These are phyloP conservation scores for Turritopsis rubra DNA, from an alignment of 30 jellyfish, hydroid and myxozoan genomes.

Conservation along the genomic window DNA sequence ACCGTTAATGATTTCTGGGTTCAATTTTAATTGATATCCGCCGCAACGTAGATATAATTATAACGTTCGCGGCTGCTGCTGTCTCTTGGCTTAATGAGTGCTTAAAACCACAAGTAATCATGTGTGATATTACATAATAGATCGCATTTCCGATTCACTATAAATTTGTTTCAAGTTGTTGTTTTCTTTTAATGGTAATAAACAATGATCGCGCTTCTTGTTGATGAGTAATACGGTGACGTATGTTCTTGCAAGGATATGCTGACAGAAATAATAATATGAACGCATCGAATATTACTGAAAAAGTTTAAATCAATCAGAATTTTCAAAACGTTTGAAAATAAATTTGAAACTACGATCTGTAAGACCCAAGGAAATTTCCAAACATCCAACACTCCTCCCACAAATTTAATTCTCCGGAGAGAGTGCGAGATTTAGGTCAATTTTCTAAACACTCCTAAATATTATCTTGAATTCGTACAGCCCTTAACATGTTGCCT, in stretches of 20 bases:
- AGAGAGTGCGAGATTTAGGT: too few relatives aligned
- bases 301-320: too few relatives aligned
- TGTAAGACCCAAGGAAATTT: too few relatives aligned
- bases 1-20: background rate
- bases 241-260: background rate
- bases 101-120: background rate
- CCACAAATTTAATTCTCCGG: too few relatives aligned
- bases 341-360: too few relatives aligned
- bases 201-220: background rate
- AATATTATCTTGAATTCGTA: too few relatives aligned
- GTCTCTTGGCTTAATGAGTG: background rate
- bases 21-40: constrained; percentile 13
- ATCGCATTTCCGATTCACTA: background rate
- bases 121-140: background rate
- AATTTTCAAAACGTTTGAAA: too few relatives aligned
- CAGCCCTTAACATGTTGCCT: too few relatives aligned
- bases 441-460: too few relatives aligned
- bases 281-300: background rate
- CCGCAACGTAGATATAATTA: constrained; percentile 10
- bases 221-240: background rate
- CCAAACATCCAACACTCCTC: too few relatives aligned
- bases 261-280: background rate
- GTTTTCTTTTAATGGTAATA: background rate
- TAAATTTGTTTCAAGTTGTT: background rate
- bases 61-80: constrained; percentile 4